phyloP scores from a whole-genome alignment of 2,113 vertebrate genomes.

The Azemiops feae region DNA sequence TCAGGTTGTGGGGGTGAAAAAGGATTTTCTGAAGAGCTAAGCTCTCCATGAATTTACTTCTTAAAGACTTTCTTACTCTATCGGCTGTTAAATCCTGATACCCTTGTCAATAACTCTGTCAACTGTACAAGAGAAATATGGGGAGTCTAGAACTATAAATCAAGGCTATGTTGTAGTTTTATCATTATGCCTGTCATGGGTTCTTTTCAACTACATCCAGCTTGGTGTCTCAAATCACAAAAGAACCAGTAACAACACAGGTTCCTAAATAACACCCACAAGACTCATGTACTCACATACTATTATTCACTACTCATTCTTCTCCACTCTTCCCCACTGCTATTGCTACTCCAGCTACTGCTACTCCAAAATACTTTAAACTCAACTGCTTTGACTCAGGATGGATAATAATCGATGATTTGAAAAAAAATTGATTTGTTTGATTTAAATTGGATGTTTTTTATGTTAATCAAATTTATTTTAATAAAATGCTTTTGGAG shows the following conservation, averaged over 20 bases:
- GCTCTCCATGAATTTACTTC: background rate
- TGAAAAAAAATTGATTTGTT: too few species aligned
- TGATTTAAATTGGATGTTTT: too few species aligned
- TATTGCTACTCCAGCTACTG: background rate
- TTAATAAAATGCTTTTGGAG: too few species aligned
- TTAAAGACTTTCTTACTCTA: background rate
- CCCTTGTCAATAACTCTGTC: background rate
- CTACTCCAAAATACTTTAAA: background rate
- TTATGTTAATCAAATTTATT: too few species aligned
- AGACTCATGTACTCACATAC: background rate
- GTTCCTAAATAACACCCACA: background rate
- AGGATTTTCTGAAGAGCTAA: background rate
- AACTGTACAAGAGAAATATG: background rate
- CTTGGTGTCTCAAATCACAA: background rate
- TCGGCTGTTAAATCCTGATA: background rate
- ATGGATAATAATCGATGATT: too few species aligned
- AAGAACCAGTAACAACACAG: background rate
- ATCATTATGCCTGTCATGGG: background rate
- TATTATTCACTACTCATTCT: background rate
- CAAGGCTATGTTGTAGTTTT: background rate
- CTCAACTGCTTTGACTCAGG: background rate
- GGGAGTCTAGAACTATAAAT: background rate
- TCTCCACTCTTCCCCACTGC: background rate
- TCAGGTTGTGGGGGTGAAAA: background rate
- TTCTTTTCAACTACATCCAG: background rate